These are phyloP conservation scores for Tragelaphus oryx DNA, from an alignment of 2,797 vertebrate species.

Conservation along the genomic window DNA sequence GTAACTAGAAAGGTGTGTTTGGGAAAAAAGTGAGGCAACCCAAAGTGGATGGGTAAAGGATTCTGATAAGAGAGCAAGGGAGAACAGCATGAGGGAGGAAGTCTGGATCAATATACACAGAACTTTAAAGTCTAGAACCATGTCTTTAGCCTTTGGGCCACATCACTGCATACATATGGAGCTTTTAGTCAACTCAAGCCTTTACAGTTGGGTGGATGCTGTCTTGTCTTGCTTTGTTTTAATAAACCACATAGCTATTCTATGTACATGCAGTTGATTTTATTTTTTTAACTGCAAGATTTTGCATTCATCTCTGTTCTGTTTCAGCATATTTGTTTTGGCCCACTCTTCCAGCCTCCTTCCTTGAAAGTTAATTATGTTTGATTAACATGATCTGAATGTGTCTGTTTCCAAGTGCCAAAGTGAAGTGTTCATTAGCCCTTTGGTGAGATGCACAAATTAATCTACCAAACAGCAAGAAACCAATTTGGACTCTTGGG, in stretches of 20 bases:
- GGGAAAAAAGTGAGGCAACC: neutral
- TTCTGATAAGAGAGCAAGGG: neutral
- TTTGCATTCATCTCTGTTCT: constrained; percentile 50
- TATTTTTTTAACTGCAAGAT: neutral
- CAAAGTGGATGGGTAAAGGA: neutral
- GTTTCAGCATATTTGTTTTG: constrained; percentile 68
- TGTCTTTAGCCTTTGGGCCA: neutral
- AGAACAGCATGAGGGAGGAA: neutral
- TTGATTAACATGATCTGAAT: constrained; percentile 76
- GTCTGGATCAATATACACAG: neutral
- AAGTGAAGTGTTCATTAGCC: constrained; percentile 73
- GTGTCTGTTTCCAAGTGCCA: constrained; percentile 71
- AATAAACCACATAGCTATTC: constrained; percentile 45
- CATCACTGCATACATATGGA: neutral
- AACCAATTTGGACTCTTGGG: constrained; percentile 67
- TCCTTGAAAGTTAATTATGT: constrained; percentile 74
- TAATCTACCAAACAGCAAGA: constrained; percentile 65
- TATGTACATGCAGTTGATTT: neutral
- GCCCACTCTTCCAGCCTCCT: constrained; percentile 56
- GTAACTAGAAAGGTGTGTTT: neutral
- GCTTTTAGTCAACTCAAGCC: neutral
- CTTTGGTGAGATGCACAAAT: constrained; percentile 67
- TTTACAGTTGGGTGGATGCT: neutral
- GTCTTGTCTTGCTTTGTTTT: constrained; percentile 45
- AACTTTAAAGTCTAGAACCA: neutral